These are phyloP conservation scores for Gasterosteus nipponicus DNA, from an alignment of 2,113 vertebrate species.

Conservation along the genomic window DNA sequence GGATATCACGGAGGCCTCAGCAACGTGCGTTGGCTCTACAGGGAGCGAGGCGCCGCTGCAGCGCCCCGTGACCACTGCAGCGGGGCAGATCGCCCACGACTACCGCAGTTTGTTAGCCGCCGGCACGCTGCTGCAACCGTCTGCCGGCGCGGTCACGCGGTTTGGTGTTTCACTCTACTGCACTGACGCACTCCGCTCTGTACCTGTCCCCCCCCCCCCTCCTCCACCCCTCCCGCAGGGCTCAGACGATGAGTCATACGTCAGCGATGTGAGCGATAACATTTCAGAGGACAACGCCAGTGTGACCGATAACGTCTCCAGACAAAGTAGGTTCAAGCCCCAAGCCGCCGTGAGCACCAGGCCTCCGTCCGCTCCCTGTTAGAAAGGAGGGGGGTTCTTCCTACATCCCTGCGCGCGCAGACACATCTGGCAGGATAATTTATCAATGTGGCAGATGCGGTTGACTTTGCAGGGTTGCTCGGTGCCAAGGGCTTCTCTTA, in stretches of 20 bases:
- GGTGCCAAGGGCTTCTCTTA: slow-evolving; percentile 44
- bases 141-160: slow-evolving; percentile 28
- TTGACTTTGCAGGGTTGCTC: slow-evolving; percentile 65
- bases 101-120: slow-evolving; percentile 73
- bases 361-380: slow-evolving; percentile 8
- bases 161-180: slow-evolving; percentile 25
- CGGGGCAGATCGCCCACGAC: slow-evolving; percentile 52
- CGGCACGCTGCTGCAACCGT: slow-evolving; percentile 53
- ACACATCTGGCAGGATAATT: slow-evolving; percentile 33
- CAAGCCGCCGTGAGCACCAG: neutral
- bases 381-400: slow-evolving; percentile 30
- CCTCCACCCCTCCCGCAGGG: slow-evolving; percentile 78
- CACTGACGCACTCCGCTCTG: slow-evolving; percentile 52
- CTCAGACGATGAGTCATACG: slow-evolving; percentile 98
- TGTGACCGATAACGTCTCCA: slow-evolving; percentile 94
- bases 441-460: slow-evolving; percentile 46
- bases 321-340: slow-evolving; percentile 89
- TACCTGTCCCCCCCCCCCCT: slow-evolving; percentile 48
- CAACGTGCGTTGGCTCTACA: slow-evolving; percentile 50
- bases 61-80: slow-evolving; percentile 67
- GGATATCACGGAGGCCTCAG: neutral
- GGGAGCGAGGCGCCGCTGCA: slow-evolving; percentile 69
- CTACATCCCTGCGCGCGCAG: neutral
- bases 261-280: slow-evolving; percentile 99
- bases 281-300: slow-evolving; percentile 99